These are phyloP conservation scores for Hesperia comma DNA, from an alignment of 2,888 invertebrate genomes.

Conservation along the genomic window DNA sequence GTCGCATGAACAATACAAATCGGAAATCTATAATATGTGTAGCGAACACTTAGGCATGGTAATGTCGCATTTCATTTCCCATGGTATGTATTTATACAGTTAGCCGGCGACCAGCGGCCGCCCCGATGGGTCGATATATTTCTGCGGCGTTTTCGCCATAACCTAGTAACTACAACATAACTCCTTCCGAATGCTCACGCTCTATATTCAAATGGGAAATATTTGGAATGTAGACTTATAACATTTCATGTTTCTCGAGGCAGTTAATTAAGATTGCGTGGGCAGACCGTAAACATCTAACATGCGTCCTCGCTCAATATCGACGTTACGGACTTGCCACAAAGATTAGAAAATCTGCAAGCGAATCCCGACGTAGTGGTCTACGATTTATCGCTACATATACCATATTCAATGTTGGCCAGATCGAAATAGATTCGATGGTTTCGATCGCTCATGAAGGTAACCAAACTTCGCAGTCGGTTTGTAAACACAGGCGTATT, in stretches of 20 bases:
- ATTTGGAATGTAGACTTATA: not conserved
- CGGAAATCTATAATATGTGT: slow-evolving; percentile 18
- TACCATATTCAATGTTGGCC: not conserved
- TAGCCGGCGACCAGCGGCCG: slow-evolving; percentile 47
- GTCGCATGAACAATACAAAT: slow-evolving; percentile 48
- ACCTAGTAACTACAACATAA: slow-evolving; percentile 41
- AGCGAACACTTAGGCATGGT: slow-evolving; percentile 32
- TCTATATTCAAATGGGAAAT: not conserved
- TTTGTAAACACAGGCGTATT: slow-evolving; percentile 35
- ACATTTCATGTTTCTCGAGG: not conserved
- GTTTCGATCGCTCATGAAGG: slow-evolving; percentile 51
- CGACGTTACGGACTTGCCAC: slow-evolving; percentile 15
- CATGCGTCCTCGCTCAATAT: slow-evolving; percentile 27
- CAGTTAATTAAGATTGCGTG: slow-evolving; percentile 7
- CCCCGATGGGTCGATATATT: slow-evolving; percentile 77
- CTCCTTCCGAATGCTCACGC: not conserved
- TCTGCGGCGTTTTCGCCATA: slow-evolving; percentile 76
- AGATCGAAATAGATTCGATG: slow-evolving; percentile 55
- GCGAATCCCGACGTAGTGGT: slow-evolving; percentile 9
- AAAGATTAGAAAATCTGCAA: slow-evolving; percentile 10
- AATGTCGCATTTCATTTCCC: slow-evolving; percentile 62
- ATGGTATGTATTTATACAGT: slow-evolving; percentile 54
- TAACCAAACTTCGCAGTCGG: slow-evolving; percentile 28
- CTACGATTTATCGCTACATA: slow-evolving; percentile 8
- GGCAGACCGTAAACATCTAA: slow-evolving; percentile 10